Evolutionary conservation across 2,113 vertebrate species (phyloP).

Genomic region (Ranitomeya variabilis): DNA sequence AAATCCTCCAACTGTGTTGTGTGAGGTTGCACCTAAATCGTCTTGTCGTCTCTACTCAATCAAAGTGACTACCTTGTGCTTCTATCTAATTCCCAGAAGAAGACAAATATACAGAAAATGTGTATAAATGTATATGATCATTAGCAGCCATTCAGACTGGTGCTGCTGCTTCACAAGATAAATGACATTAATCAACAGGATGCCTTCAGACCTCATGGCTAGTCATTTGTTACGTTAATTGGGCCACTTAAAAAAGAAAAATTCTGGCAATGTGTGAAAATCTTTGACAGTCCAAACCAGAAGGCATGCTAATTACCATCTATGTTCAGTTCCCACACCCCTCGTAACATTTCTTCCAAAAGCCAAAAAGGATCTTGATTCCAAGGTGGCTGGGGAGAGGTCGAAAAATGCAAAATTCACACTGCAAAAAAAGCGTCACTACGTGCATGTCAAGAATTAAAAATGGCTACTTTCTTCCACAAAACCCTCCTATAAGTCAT

Average conservation of each 20-base stretch:
- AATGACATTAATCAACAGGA: slow-evolving; percentile 83
- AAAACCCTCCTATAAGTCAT: not conserved
- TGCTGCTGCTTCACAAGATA: slow-evolving; percentile 76
- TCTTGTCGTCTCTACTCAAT: slow-evolving; percentile 43
- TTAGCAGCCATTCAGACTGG: slow-evolving; percentile 72
- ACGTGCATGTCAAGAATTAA: not conserved
- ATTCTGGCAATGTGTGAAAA: slow-evolving; percentile 69
- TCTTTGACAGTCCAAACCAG: slow-evolving; percentile 72
- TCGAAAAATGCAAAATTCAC: not conserved
- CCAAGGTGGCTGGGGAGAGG: slow-evolving; percentile 58
- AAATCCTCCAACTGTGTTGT: not conserved
- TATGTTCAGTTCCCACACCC: slow-evolving; percentile 64
- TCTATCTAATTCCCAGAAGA: slow-evolving; percentile 57
- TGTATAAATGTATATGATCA: slow-evolving; percentile 75
- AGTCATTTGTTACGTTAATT: slow-evolving; percentile 84
- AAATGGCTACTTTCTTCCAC: not conserved
- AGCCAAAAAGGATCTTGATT: slow-evolving; percentile 53
- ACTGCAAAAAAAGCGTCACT: not conserved
- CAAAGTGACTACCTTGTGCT: slow-evolving; percentile 36
- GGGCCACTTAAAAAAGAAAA: slow-evolving; percentile 75
- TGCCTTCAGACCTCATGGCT: slow-evolving; percentile 82
- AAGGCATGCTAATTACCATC: slow-evolving; percentile 70
- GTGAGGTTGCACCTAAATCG: slow-evolving; percentile 13
- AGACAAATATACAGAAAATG: slow-evolving; percentile 63
- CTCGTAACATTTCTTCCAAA: slow-evolving; percentile 72